phyloP scores from a whole-genome alignment of 1,140 invertebrate species.

The Drosophila aff. region DNA sequence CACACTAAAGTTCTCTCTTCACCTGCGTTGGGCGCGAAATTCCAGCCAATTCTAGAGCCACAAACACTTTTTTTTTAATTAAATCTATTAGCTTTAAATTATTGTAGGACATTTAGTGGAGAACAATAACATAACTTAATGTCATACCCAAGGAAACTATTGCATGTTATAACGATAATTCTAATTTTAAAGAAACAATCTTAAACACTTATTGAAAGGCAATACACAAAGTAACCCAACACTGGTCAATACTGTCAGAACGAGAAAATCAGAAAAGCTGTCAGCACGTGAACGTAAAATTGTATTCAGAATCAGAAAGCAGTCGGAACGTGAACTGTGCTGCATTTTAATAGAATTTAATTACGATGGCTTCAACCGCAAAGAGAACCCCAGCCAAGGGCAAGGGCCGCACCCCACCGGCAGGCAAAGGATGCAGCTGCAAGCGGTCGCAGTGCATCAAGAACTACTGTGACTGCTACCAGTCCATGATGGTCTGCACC shows the following conservation, averaged over 20 bases:
- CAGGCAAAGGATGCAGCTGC: conserved; percentile 62
- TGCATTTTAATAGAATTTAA: not conserved
- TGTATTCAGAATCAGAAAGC: too few relatives aligned
- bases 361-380: not conserved
- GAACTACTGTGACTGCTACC: conserved; percentile 76
- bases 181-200: too few relatives aligned
- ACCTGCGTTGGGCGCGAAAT: too few relatives aligned
- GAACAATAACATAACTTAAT: too few relatives aligned
- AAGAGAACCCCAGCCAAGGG: not conserved
- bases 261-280: not conserved
- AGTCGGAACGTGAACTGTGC: not conserved
- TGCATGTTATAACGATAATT: too few relatives aligned
- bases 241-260: not conserved
- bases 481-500: conserved; percentile 65
- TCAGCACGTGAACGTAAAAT: not conserved
- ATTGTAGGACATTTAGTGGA: too few relatives aligned
- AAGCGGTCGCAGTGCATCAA: conserved; percentile 74
- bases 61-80: too few relatives aligned
- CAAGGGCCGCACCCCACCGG: conserved; percentile 7
- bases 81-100: too few relatives aligned
- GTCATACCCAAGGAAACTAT: too few relatives aligned
- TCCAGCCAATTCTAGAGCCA: too few relatives aligned
- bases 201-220: too few relatives aligned
- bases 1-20: too few relatives aligned
- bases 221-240: not conserved